Conservation (phyloP, 2,797 vertebrate genomes). For the Pseudomugil gertrudae region DNA sequence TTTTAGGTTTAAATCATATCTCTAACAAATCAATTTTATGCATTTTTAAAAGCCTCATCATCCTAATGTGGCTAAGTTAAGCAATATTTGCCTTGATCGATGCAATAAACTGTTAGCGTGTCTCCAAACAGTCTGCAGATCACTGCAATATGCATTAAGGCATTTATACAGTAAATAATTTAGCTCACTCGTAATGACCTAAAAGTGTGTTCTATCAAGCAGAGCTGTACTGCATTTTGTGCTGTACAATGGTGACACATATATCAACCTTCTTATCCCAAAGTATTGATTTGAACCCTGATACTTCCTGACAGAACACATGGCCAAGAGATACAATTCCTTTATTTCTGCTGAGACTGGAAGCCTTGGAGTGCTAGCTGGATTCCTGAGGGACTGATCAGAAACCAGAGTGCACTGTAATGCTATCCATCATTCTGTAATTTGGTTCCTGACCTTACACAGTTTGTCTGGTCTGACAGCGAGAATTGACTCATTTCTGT, state of each 20-base stretch:
- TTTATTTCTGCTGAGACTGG: slow-evolving; percentile 65
- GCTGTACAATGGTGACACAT: slow-evolving; percentile 21
- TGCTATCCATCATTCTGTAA: slow-evolving; percentile 37
- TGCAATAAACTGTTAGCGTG: background rate
- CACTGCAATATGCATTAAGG: background rate
- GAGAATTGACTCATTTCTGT: background rate
- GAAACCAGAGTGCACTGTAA: slow-evolving; percentile 35
- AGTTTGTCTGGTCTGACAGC: slow-evolving; percentile 4
- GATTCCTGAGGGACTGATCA: slow-evolving; percentile 15
- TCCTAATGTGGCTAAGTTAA: background rate
- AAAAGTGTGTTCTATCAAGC: slow-evolving; percentile 26
- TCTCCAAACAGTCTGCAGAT: background rate
- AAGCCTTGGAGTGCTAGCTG: slow-evolving; percentile 28
- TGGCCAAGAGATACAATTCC: slow-evolving; percentile 55
- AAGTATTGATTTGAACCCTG: slow-evolving; percentile 69
- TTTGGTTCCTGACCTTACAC: background rate
- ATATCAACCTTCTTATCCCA: slow-evolving; percentile 41
- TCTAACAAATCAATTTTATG: background rate
- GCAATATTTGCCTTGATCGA: background rate
- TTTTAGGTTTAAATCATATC: slow-evolving; percentile 22
- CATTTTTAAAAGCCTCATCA: slow-evolving; percentile 2
- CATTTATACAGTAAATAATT: slow-evolving; percentile 17
- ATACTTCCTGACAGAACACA: slow-evolving; percentile 66
- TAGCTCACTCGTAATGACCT: slow-evolving; percentile 29
- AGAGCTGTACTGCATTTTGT: slow-evolving; percentile 23